phyloP scores from a whole-genome alignment of 53 echinoderm and acorn worm species.

The Henricia sp. region DNA sequence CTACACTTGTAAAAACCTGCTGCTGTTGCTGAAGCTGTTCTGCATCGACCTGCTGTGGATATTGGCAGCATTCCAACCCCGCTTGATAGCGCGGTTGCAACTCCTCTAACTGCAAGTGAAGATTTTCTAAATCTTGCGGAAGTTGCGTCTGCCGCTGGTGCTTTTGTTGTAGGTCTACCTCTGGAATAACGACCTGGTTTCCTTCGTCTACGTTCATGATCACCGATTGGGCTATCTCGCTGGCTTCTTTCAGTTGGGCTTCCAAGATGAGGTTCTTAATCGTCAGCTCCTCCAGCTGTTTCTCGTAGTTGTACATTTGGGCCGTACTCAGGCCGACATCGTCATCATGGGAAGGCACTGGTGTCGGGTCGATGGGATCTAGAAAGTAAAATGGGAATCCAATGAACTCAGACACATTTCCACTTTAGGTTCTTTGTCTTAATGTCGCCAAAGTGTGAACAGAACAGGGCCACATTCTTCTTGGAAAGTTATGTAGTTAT shows the following conservation, averaged over 20 bases:
- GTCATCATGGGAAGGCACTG: constrained; percentile 59
- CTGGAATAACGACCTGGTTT: not conserved
- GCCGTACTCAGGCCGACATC: constrained; percentile 86
- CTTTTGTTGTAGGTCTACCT: not conserved
- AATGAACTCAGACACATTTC: no score
- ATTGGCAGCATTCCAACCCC: not conserved
- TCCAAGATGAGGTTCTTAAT: constrained; percentile 65
- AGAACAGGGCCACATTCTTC: no score
- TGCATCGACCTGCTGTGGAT: not conserved
- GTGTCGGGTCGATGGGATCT: constrained; percentile 5
- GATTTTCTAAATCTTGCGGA: constrained; percentile 8
- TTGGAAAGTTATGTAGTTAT: no score
- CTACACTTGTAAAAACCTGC: not conserved
- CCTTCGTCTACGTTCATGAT: not conserved
- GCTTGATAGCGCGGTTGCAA: constrained; percentile 14
- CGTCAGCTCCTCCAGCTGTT: constrained; percentile 70
- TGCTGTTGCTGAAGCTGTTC: constrained; percentile 16
- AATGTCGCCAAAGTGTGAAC: no score
- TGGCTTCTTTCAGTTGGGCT: constrained; percentile 61
- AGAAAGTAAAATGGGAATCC: no score
- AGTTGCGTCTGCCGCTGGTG: constrained; percentile 30
- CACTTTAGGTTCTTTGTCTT: no score
- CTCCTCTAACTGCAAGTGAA: constrained; percentile 34
- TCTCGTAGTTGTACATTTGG: constrained; percentile 86
- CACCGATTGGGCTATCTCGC: constrained; percentile 16